phyloP scores from a whole-genome alignment of 1,140 invertebrate genomes.

The Eriosoma lanigerum region DNA sequence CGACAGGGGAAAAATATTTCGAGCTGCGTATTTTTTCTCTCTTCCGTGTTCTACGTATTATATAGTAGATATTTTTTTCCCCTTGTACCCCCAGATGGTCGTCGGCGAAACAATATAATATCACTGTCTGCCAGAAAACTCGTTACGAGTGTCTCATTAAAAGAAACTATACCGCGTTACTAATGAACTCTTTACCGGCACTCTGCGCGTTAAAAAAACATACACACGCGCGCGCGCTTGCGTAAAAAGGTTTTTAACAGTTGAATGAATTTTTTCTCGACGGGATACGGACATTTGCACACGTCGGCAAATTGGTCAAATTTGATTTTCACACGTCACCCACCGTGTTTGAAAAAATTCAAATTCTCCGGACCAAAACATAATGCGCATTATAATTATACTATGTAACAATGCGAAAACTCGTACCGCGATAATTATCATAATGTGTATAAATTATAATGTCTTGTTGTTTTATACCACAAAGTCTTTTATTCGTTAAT shows the following conservation, averaged over 20 bases:
- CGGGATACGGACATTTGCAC: neutral
- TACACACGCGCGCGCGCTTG: neutral
- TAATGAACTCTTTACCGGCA: slow-evolving; percentile 47
- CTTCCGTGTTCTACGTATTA: no score
- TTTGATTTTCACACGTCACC: slow-evolving; percentile 38
- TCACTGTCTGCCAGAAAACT: slow-evolving; percentile 1
- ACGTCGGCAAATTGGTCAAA: slow-evolving; percentile 37
- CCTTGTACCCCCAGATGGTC: neutral
- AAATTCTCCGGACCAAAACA: neutral
- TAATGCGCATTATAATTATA: neutral
- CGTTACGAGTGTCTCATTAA: slow-evolving; percentile 41
- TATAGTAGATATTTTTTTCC: neutral
- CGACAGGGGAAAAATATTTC: neutral
- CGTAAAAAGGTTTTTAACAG: slow-evolving; percentile 22
- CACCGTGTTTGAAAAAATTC: neutral
- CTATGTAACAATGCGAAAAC: no score
- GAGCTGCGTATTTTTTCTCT: neutral
- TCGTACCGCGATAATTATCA: no score
- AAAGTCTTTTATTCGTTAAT: no score
- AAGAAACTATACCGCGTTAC: slow-evolving; percentile 41
- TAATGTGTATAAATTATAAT: no score
- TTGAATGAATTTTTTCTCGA: neutral
- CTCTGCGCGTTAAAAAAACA: slow-evolving; percentile 22
- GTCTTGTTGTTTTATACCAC: no score
- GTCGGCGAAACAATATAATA: slow-evolving; percentile 33